Base-by-base conservation (phyloP, 2,888 invertebrate genomes). In the Dicyrtoma fusca region DNA sequence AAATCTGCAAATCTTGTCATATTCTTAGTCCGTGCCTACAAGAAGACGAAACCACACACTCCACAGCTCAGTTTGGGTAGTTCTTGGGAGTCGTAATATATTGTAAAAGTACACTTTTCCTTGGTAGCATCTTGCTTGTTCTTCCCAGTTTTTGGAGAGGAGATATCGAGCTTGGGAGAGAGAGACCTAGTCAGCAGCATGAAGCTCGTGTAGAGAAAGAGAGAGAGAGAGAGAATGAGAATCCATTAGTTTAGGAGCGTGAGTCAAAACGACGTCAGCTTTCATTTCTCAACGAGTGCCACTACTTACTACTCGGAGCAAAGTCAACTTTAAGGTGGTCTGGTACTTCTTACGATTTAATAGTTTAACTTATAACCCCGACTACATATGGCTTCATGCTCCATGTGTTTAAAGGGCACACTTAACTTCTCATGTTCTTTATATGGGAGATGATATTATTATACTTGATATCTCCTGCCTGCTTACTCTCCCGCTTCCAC, bases 261-360 rank as follows among this genome's bases (percentile, higher is more conserved):
- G 53, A 66, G 66, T 66, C 66, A 42, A 55, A 51, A 66, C 34
- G 53, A 66, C 66, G 53, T 66, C 53, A 66, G 53, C 34, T 66
- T 53, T 17, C 53, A 66, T 66, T 66, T 66, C 53, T 66, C 66
- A 66, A 44, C 53, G 42, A 53, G 34, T 8, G 34, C 34, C 34
- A 34, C 34, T 34, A 34, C 34, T 34, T 34, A 5, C 34, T 34
- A 3, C 34, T 34, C 34, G 3, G n/a, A 53, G 42, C 26, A 51
- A 66, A 66, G 53, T 19, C 19, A 55, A 34, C 53, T 66, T 66
- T 11, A 64, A 66, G 66, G 34, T 66, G 53, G 53, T 64, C 23
- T 64, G 53, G 55, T 66, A 51, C 53, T 25, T 66, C 34, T 53
- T 49, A 53, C n/a, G 23, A 53, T 66, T 66, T 66, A 53, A 53